A percentile compares a stretch with the other conserved stretches of the same genome.
Evolutionary conservation across 2,888 invertebrate genomes (phyloP).

Genomic region (Aphodius sticticus): DNA sequence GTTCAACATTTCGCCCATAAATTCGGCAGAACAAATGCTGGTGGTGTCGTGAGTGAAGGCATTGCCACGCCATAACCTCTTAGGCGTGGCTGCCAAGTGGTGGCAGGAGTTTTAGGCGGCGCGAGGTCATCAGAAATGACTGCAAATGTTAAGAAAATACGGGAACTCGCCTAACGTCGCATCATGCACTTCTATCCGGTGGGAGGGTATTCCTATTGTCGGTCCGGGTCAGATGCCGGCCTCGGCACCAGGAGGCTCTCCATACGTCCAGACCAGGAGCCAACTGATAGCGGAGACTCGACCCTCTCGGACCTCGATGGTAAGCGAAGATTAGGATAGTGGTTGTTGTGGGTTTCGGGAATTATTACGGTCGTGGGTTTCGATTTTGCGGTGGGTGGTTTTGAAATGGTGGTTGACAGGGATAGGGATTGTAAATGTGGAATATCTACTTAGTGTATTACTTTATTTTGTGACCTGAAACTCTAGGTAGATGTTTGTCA

Average conservation of each 20-base stretch:
- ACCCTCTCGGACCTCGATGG: conserved; percentile 59
- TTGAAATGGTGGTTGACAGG: too few species aligned
- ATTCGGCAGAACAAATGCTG: neutral
- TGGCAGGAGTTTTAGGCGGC: conserved; percentile 5
- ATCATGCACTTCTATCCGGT: conserved; percentile 54
- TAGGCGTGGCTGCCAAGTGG: neutral
- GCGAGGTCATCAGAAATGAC: conserved; percentile 12
- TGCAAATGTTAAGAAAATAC: conserved; percentile 13
- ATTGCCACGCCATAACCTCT: neutral
- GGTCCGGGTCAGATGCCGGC: conserved; percentile 57
- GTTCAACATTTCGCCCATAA: neutral
- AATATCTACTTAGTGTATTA: too few species aligned
- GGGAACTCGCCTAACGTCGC: conserved; percentile 11
- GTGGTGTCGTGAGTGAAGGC: conserved; percentile 7
- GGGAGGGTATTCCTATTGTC: conserved; percentile 55
- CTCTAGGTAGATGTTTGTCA: too few species aligned
- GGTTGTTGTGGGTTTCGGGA: too few species aligned
- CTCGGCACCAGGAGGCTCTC: conserved; percentile 50
- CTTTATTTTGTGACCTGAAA: too few species aligned
- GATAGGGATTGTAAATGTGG: too few species aligned
- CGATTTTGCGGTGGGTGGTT: too few species aligned
- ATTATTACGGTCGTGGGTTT: too few species aligned
- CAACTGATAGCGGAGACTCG: conserved; percentile 57
- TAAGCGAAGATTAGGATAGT: conserved; percentile 41
- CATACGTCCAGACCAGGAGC: conserved; percentile 44